Base-by-base conservation (phyloP, 2,888 invertebrate species). In the Meta bourneti region DNA sequence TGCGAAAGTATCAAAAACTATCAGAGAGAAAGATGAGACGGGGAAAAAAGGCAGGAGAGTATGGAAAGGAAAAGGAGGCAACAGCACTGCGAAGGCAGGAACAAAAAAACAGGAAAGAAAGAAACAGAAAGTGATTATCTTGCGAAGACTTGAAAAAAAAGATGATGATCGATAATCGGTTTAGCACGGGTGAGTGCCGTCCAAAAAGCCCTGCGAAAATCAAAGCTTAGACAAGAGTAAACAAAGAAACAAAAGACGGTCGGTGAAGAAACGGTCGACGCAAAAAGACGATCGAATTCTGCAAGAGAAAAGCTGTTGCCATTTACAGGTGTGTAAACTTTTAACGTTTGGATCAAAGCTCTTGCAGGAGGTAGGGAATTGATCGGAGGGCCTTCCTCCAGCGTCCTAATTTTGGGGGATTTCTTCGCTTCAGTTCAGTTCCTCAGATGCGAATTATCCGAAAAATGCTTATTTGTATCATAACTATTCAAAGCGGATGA, bases 261-360 rank as follows among this genome's bases (percentile, higher is more conserved):
- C 51, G 71, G 52, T 74, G 74, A 70, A 75, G 54, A 78, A 69
- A 81, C 78, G 77, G 49, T 70, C 34, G 78, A 34, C 11, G 49
- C 9, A n/a, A 80, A 61, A 16, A 81, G 81, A 69, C 88, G 88
- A 90, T 90, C 89, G 89, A 90, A 90, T 34, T 71, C 52, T 71
- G 71, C 49, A 19, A 54, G 89, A 84, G 79, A 84, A 90, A 16
- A 90, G 89, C 83, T 90, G 89, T 90, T 90, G 89, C 89, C 89
- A 90, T 84, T 88, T 90, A 90, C 89, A 90, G 89, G 89, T 84
- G 84, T 83, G 83, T 90, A 84, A 90, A 90, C 89, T 90, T 90
- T 90, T 84, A 83, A 90, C 89, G 84, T 52, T 90, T 49, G 82
- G 89, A 90, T 90, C 89, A 90, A 90, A 90, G 84, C 78, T 90